Percentiles rank a stretch among this genome's conserved stretches.
These are phyloP conservation scores for Macrosteles quadrilineatus DNA, from an alignment of 1,140 invertebrate species.

Conservation along the genomic window DNA sequence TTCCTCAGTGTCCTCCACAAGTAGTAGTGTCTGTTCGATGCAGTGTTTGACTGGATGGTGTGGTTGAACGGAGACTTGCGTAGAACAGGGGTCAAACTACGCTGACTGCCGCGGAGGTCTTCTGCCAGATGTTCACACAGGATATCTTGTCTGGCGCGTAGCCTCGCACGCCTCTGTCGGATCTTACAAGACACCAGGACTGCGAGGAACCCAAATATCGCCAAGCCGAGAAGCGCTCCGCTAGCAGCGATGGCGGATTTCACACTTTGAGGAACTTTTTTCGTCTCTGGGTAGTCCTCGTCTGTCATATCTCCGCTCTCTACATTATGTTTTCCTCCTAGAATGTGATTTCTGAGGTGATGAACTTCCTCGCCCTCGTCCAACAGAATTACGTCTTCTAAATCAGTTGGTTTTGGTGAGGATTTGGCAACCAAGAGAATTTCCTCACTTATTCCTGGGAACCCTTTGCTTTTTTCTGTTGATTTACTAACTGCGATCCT, in stretches of 20 bases:
- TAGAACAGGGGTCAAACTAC: slow-evolving; percentile 55
- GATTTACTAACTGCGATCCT: slow-evolving; percentile 23
- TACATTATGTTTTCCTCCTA: slow-evolving; percentile 32
- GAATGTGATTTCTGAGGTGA: slow-evolving; percentile 26
- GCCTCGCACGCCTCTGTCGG: slow-evolving; percentile 60
- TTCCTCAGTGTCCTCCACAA: slow-evolving; percentile 47
- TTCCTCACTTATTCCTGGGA: slow-evolving; percentile 26
- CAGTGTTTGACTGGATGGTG: slow-evolving; percentile 33
- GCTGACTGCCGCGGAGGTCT: slow-evolving; percentile 51
- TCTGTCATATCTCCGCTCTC: slow-evolving; percentile 27
- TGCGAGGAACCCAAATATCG: slow-evolving; percentile 71
- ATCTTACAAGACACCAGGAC: slow-evolving; percentile 72
- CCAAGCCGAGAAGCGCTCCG: slow-evolving; percentile 70
- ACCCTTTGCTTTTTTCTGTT: neutral
- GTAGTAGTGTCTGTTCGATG: slow-evolving; percentile 45
- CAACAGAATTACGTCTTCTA: slow-evolving; percentile 36
- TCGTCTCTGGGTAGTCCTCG: slow-evolving; percentile 26
- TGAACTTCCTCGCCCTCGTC: slow-evolving; percentile 36
- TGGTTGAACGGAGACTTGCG: slow-evolving; percentile 47
- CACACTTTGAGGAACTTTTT: slow-evolving; percentile 58
- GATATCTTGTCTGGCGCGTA: slow-evolving; percentile 40
- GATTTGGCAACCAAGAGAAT: slow-evolving; percentile 8
- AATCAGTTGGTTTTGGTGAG: neutral
- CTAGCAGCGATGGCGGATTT: slow-evolving; percentile 77
- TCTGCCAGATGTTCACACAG: slow-evolving; percentile 54